A percentile compares a stretch with the other conserved stretches of the same genome.
phyloP scores from a whole-genome alignment of 2,113 vertebrate genomes.

The Fukomys damarensis region DNA sequence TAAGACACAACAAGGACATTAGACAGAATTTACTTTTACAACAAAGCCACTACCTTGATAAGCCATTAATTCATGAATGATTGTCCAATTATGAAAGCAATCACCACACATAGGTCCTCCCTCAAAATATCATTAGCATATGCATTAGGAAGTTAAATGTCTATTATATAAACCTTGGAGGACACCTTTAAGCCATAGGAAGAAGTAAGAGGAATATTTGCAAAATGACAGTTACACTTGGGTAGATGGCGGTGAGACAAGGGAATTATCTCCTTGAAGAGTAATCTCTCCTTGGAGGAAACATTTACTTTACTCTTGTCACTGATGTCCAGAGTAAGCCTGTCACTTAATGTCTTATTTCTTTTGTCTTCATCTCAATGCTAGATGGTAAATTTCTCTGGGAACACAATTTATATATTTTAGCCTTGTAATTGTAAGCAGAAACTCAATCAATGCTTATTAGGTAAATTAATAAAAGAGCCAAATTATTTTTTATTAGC shows the following conservation, averaged over 20 bases:
- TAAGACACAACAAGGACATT: not conserved
- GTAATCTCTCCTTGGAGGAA: not conserved
- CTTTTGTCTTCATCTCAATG: not conserved
- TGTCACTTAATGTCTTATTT: not conserved
- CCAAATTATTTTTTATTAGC: constrained; percentile 52
- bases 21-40: not conserved
- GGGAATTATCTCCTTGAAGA: not conserved
- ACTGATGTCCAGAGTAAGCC: not conserved
- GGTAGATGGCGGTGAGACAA: not conserved
- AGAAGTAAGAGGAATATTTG: not conserved
- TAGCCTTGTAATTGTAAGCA: not conserved
- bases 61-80: not conserved
- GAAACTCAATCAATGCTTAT: constrained; percentile 24
- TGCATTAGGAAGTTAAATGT: not conserved
- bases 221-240: not conserved
- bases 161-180: not conserved
- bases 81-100: not conserved
- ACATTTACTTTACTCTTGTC: not conserved
- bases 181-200: not conserved
- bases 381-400: not conserved
- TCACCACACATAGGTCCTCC: not conserved
- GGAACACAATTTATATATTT: not conserved
- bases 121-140: not conserved
- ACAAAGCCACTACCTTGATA: not conserved
- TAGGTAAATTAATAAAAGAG: constrained; percentile 54